Evolutionary conservation across 2,113 vertebrate genomes (phyloP), one percentile per base, ranked within the genome.

Genomic region (Odontesthes bonariensis): DNA sequence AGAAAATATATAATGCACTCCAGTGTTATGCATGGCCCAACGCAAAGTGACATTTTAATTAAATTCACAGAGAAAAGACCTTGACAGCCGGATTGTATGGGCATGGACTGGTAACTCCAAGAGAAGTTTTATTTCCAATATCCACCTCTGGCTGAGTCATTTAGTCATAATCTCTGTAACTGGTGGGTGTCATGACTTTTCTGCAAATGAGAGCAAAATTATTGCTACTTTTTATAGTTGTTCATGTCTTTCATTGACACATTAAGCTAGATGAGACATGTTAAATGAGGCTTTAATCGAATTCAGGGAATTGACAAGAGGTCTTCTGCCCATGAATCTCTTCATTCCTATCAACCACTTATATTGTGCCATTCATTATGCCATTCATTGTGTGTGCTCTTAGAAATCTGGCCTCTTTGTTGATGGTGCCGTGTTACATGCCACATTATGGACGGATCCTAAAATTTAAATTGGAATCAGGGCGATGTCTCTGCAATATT

Each of bases 11-110:
- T 64, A 79, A 83, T 49, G 69, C 61, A 68, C 42, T 27, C 46
- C 11, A 1, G 56, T 19, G 74, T 70, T 79, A 83, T 83, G 82
- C 77, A 86, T 81, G 79, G 75, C 69, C 81, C 70, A 84, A 73
- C 78, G 81, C 77, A 52, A 72, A 82, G 80, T 80, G 83, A 77
- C 31, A 82, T 77, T 92, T 87, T 85, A 91, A 92, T 92, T 89
- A 58, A 88, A 89, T 88, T 89, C 85, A 56, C 53, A 80, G 70
- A 8, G 69, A 85, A 54, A 75, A 56, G 61, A 62, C 73, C 44
- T 68, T 84, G 68, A 75, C 79, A 75, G 77, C 27, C 67, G 68
- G 47, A 71, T 67, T 75, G 47, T 60, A 44, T 16, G 51, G 68
- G 35, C 33, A 35, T 20, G 49, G 35, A 54, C 46, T 27, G 63